Percentiles rank a stretch among this genome's conserved stretches.
Evolutionary conservation across 2,113 vertebrate genomes (phyloP).

Genomic region (Pseudolaguvia tuberculata): DNA sequence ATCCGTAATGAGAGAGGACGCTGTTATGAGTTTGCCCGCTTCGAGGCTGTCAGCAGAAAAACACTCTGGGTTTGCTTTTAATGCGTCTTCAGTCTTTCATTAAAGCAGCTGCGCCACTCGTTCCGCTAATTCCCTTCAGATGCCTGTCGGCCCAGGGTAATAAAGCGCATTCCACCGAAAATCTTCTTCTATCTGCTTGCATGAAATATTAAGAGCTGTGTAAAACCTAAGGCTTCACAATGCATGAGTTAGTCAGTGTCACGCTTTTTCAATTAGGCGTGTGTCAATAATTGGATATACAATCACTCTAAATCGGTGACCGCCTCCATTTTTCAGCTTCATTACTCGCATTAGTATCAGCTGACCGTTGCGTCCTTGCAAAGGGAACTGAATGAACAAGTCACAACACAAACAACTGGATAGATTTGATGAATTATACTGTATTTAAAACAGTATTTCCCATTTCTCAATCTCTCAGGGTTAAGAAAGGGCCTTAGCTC

Average conservation of each 20-base stretch:
- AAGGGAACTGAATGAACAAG: neutral
- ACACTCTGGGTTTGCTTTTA: conserved; percentile 36
- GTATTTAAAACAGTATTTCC: no score
- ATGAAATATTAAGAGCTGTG: conserved; percentile 68
- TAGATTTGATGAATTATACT: neutral
- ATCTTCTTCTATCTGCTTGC: conserved; percentile 58
- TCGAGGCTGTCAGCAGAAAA: conserved; percentile 36
- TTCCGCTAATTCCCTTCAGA: conserved; percentile 39
- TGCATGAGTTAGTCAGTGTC: neutral
- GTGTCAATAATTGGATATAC: conserved; percentile 16
- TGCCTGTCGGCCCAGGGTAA: conserved; percentile 51
- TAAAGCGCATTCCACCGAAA: conserved; percentile 46
- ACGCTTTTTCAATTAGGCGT: conserved; percentile 1
- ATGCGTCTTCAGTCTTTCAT: conserved; percentile 58
- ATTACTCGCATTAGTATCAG: neutral
- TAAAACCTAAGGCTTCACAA: conserved; percentile 55
- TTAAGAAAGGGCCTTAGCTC: no score
- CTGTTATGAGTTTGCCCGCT: conserved; percentile 33
- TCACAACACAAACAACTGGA: no score
- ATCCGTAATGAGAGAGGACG: conserved; percentile 45
- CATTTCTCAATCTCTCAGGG: no score
- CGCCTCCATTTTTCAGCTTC: neutral
- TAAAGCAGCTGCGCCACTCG: conserved; percentile 47
- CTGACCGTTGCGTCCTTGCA: neutral
- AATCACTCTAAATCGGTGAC: neutral